A percentile compares a stretch with the other conserved stretches of the same genome.
Conservation (phyloP, 2,797 vertebrate genomes). For the Rhinatrema bivittatum region DNA sequence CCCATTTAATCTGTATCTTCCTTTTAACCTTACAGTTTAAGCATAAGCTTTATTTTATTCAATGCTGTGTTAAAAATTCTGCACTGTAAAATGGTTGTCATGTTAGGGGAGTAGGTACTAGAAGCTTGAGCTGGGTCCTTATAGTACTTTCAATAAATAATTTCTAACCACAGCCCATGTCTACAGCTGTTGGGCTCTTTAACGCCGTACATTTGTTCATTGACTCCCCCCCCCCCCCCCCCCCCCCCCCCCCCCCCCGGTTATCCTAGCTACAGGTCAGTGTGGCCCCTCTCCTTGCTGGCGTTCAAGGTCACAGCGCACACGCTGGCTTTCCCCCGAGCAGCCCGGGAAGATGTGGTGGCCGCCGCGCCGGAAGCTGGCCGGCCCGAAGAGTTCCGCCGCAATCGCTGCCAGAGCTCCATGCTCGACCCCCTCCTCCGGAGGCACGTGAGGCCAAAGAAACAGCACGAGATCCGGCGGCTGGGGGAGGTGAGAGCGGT, state of each 20-base stretch:
- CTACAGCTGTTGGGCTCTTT: too few species aligned
- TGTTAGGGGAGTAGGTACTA: background rate
- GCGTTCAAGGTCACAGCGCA: constrained; percentile 70
- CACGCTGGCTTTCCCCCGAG: constrained; percentile 65
- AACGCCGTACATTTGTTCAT: too few species aligned
- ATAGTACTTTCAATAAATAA: background rate
- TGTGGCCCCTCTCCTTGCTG: constrained; percentile 85
- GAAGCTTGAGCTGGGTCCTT: too few species aligned
- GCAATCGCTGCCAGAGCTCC: constrained; percentile 77
- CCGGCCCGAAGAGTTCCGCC: constrained; percentile 61
- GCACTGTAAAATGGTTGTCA: background rate
- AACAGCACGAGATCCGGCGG: constrained; percentile 82
- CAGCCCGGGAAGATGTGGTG: background rate
- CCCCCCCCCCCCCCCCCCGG: background rate
- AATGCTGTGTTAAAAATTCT: background rate
- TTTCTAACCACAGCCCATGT: too few species aligned
- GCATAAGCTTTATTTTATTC: too few species aligned
- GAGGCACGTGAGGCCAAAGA: constrained; percentile 88
- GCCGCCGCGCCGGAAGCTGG: too few species aligned
- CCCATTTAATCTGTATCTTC: too few species aligned
- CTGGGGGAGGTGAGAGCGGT: constrained; percentile 62
- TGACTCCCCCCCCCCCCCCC: too few species aligned
- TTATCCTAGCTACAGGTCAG: constrained; percentile 65
- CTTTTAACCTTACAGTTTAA: too few species aligned
- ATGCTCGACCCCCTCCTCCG: constrained; percentile 74